phyloP scores from a whole-genome alignment of 2,888 invertebrate genomes.

The Cryptosula pallasiana region DNA sequence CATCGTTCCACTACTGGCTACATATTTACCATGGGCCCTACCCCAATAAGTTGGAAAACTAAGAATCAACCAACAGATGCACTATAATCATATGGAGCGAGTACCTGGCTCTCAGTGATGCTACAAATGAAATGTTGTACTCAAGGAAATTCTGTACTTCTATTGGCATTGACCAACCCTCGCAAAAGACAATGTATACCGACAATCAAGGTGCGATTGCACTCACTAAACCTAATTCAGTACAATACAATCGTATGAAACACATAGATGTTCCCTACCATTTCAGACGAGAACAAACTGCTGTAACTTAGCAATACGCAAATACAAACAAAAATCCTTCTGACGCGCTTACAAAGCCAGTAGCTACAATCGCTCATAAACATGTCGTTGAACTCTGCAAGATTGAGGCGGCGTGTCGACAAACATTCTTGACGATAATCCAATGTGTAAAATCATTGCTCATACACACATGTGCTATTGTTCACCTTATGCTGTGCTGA shows the following conservation, averaged over 20 bases:
- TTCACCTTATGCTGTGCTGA: too few relatives aligned
- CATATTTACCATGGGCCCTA: neutral
- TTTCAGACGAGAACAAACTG: neutral
- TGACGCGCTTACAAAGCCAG: neutral
- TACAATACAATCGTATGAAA: too few relatives aligned
- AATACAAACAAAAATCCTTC: neutral
- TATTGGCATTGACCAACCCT: neutral
- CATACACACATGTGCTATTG: too few relatives aligned
- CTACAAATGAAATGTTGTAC: neutral
- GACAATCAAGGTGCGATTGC: neutral
- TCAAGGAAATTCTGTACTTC: neutral
- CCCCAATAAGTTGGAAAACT: slow-evolving; percentile 11
- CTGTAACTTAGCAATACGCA: neutral
- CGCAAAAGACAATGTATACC: neutral
- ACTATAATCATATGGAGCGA: neutral
- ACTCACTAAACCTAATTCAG: neutral
- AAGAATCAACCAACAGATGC: neutral
- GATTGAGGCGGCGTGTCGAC: too few relatives aligned
- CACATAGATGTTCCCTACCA: neutral
- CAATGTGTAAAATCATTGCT: too few relatives aligned
- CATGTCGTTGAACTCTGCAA: too few relatives aligned
- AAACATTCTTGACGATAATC: too few relatives aligned
- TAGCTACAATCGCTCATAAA: neutral
- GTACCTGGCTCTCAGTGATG: neutral
- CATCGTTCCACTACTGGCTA: neutral